A percentile compares a stretch with the other conserved stretches of the same genome.
phyloP scores from a whole-genome alignment of 1,140 invertebrate species.

The Monochamus saltuarius region DNA sequence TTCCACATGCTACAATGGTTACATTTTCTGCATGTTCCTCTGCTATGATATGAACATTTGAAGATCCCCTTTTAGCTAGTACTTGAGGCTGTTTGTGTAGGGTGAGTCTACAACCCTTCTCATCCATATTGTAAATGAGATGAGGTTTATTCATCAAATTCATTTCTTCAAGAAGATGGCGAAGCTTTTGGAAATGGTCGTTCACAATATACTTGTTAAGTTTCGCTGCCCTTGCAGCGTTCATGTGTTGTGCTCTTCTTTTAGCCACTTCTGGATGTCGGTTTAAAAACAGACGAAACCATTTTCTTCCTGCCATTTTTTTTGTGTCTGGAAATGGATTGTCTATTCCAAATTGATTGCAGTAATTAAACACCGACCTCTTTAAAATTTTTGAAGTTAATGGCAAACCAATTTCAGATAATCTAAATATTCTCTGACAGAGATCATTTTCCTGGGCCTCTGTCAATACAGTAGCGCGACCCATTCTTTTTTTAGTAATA shows the following conservation, averaged over 20 bases:
- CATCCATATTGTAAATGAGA: slow-evolving; percentile 51
- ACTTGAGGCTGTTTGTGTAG: slow-evolving; percentile 47
- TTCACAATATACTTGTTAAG: slow-evolving; percentile 44
- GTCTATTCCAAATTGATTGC: too few relatives aligned
- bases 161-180: slow-evolving; percentile 30
- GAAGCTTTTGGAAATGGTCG: slow-evolving; percentile 44
- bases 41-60: slow-evolving; percentile 42
- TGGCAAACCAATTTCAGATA: too few relatives aligned
- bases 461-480: too few relatives aligned
- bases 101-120: slow-evolving; percentile 50
- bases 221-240: slow-evolving; percentile 46
- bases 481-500: too few relatives aligned
- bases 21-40: slow-evolving; percentile 47
- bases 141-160: slow-evolving; percentile 39
- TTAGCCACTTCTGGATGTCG: slow-evolving; percentile 31
- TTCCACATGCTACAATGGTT: slow-evolving; percentile 46
- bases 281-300: slow-evolving; percentile 34
- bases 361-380: too few relatives aligned
- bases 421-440: too few relatives aligned
- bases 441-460: too few relatives aligned
- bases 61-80: slow-evolving; percentile 37
- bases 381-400: too few relatives aligned
- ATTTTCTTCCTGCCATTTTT: slow-evolving; percentile 12
- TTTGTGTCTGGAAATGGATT: too few relatives aligned
- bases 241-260: slow-evolving; percentile 44